Evolutionary conservation across 2,797 vertebrate genomes (phyloP).

Genomic region (Steatocranus sp.): DNA sequence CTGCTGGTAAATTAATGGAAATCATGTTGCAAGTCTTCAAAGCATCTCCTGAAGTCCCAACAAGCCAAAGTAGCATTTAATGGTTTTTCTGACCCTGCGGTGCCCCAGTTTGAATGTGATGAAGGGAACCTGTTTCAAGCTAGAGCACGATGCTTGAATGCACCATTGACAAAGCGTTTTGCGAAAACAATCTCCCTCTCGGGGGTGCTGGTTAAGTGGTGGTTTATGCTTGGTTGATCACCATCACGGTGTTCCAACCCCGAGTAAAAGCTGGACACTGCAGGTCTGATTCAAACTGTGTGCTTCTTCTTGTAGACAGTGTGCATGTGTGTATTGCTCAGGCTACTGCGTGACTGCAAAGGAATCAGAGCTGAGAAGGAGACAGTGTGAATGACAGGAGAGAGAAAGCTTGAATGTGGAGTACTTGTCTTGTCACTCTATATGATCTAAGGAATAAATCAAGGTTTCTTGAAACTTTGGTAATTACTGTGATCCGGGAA

Average conservation of each 20-base stretch:
- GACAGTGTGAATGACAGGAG: not conserved
- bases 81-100: slow-evolving; percentile 4
- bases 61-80: not conserved
- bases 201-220: slow-evolving; percentile 38
- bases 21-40: not conserved
- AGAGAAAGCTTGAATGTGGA: not conserved
- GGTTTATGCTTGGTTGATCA: slow-evolving; percentile 49
- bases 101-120: not conserved
- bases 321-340: not conserved
- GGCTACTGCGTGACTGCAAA: not conserved
- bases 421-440: not conserved
- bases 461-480: not conserved
- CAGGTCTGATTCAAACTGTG: not conserved
- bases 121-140: not conserved
- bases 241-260: slow-evolving; percentile 28
- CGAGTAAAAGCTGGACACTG: slow-evolving; percentile 8
- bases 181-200: not conserved
- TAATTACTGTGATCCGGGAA: not conserved
- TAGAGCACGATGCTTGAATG: not conserved
- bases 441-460: not conserved
- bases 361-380: not conserved
- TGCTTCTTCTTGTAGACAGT: not conserved
- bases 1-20: slow-evolving; percentile 31
- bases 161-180: slow-evolving; percentile 1
- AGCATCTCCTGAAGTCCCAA: not conserved